Evolutionary conservation across 2,888 invertebrate species (phyloP).

Genomic region (Lasioglossum figueresi): DNA sequence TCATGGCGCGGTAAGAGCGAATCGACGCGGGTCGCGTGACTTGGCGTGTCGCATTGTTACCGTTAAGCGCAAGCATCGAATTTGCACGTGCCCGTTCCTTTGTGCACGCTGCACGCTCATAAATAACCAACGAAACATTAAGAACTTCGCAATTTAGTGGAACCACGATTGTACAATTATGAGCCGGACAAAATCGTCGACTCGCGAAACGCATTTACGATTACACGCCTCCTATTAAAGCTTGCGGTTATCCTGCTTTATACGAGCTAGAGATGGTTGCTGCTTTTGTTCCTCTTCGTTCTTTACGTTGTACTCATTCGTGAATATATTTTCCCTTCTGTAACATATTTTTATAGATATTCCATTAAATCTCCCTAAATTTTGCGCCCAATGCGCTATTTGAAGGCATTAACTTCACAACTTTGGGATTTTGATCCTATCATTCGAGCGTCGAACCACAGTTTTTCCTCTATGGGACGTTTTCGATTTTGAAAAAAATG

Average conservation of each 20-base stretch:
- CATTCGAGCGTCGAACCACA: too few relatives aligned
- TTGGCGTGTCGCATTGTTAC: slow-evolving; percentile 61
- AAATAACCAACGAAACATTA: slow-evolving; percentile 44
- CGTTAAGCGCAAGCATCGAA: slow-evolving; percentile 62
- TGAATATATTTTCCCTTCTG: neutral
- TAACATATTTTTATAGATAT: neutral
- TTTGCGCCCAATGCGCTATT: too few relatives aligned
- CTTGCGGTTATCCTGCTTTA: neutral
- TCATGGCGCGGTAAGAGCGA: slow-evolving; percentile 52
- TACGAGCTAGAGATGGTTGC: neutral
- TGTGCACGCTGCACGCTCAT: slow-evolving; percentile 39
- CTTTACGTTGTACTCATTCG: neutral
- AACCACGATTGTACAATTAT: slow-evolving; percentile 32
- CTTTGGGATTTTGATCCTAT: too few relatives aligned
- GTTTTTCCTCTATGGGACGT: too few relatives aligned
- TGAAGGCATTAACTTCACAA: too few relatives aligned
- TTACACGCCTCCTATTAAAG: neutral
- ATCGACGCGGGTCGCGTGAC: slow-evolving; percentile 55
- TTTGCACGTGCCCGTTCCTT: slow-evolving; percentile 59
- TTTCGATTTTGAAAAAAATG: too few relatives aligned
- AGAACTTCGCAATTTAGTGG: slow-evolving; percentile 49
- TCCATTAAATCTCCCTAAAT: too few relatives aligned
- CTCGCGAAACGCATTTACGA: neutral
- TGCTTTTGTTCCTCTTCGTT: neutral
- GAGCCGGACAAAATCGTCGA: neutral